Percentiles rank a stretch among this genome's conserved stretches.
Conservation (phyloP, 2,888 invertebrate genomes). For the Sesamia inferens region DNA sequence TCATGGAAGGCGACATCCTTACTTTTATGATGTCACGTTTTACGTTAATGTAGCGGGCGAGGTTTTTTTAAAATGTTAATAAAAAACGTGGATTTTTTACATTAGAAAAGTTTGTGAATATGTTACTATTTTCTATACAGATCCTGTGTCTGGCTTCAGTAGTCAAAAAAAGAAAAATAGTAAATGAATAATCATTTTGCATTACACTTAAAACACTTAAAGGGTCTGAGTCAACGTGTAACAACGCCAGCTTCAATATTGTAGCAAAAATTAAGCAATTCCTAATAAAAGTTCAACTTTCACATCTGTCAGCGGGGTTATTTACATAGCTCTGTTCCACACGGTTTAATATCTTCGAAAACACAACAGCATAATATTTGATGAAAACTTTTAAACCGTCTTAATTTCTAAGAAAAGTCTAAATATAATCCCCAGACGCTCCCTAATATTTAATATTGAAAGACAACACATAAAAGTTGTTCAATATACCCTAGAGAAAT, state of each 20-base stretch:
- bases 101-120: slow-evolving; percentile 7
- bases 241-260: not conserved
- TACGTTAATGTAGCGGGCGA: slow-evolving; percentile 71
- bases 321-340: slow-evolving; percentile 24
- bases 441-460: slow-evolving; percentile 82
- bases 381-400: slow-evolving; percentile 72
- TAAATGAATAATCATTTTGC: too few relatives aligned
- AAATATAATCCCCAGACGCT: slow-evolving; percentile 69
- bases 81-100: slow-evolving; percentile 58
- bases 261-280: slow-evolving; percentile 29
- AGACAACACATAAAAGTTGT: slow-evolving; percentile 84
- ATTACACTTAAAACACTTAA: slow-evolving; percentile 2
- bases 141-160: not conserved
- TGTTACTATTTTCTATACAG: not conserved
- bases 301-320: slow-evolving; percentile 16
- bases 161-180: not conserved
- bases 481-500: slow-evolving; percentile 81
- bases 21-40: slow-evolving; percentile 84
- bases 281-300: slow-evolving; percentile 19
- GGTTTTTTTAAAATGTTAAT: slow-evolving; percentile 69
- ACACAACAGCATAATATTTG: slow-evolving; percentile 66
- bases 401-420: slow-evolving; percentile 71
- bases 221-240: not conserved
- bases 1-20: slow-evolving; percentile 72
- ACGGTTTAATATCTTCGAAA: slow-evolving; percentile 38